Conservation (phyloP, 2,888 invertebrate genomes). For the Ochlodes sylvanus region DNA sequence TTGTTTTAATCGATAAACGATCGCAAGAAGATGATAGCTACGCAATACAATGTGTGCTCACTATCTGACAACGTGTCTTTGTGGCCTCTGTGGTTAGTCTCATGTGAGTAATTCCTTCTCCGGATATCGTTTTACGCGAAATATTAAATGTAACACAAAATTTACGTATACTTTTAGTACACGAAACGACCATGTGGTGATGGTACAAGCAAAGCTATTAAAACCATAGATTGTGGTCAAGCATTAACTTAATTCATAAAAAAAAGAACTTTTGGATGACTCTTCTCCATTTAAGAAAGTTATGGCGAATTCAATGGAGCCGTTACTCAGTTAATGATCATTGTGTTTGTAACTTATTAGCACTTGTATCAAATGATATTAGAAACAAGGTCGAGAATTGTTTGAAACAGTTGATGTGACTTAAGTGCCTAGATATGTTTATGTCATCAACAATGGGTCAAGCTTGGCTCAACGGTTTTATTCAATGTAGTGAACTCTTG, state of each 20-base stretch:
- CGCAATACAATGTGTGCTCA: slow-evolving; percentile 15
- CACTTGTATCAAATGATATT: not conserved
- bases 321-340: too few relatives aligned
- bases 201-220: too few relatives aligned
- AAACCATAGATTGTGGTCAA: too few relatives aligned
- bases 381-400: slow-evolving; percentile 8
- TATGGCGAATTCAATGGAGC: too few relatives aligned
- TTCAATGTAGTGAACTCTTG: slow-evolving; percentile 17
- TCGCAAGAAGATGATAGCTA: slow-evolving; percentile 34
- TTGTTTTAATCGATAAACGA: slow-evolving; percentile 1
- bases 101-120: slow-evolving; percentile 3
- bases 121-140: not conserved
- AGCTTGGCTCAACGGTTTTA: slow-evolving; percentile 21
- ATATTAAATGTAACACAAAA: not conserved
- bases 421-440: not conserved
- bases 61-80: slow-evolving; percentile 9
- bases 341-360: too few relatives aligned
- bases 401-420: slow-evolving; percentile 8
- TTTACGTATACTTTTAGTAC: not conserved
- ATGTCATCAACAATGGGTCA: slow-evolving; percentile 25
- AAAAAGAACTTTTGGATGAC: too few relatives aligned
- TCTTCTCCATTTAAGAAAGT: too few relatives aligned
- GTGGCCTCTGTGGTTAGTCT: slow-evolving; percentile 26
- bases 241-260: too few relatives aligned
- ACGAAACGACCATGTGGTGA: too few relatives aligned